Conservation (phyloP, 2,797 vertebrate species). For the Dicrostonyx torquatus region DNA sequence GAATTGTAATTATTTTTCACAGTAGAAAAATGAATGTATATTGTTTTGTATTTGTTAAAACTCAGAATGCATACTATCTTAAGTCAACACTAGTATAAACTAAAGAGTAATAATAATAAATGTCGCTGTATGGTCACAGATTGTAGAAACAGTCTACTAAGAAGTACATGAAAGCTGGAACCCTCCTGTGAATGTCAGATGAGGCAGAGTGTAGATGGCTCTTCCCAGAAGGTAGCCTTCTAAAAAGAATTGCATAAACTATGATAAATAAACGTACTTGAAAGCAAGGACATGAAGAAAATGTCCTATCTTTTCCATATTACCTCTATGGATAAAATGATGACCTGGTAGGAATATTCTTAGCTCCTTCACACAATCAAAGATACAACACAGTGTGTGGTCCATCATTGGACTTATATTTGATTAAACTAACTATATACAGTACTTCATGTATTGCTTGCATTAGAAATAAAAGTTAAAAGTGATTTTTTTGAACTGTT, state of each 20-base stretch:
- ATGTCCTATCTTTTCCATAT: neutral
- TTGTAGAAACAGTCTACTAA: neutral
- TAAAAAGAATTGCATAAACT: neutral
- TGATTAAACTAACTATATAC: neutral
- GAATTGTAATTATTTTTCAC: neutral
- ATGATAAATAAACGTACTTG: neutral
- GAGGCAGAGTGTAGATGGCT: neutral
- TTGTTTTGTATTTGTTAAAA: neutral
- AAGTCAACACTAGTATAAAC: neutral
- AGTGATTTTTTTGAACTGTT: neutral
- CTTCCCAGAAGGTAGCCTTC: neutral
- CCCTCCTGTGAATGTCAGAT: neutral
- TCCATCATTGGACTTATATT: neutral
- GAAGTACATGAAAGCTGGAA: neutral
- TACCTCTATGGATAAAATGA: neutral
- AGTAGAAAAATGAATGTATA: neutral
- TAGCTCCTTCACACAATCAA: neutral
- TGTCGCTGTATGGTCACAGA: neutral
- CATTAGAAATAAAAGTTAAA: neutral
- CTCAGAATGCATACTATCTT: neutral
- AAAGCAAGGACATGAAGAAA: neutral
- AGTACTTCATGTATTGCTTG: neutral
- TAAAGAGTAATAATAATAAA: neutral
- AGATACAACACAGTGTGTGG: neutral
- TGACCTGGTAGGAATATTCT: neutral